These are phyloP conservation scores for Chironomus striatipennis DNA, from an alignment of 1,140 invertebrate species.

Conservation along the genomic window DNA sequence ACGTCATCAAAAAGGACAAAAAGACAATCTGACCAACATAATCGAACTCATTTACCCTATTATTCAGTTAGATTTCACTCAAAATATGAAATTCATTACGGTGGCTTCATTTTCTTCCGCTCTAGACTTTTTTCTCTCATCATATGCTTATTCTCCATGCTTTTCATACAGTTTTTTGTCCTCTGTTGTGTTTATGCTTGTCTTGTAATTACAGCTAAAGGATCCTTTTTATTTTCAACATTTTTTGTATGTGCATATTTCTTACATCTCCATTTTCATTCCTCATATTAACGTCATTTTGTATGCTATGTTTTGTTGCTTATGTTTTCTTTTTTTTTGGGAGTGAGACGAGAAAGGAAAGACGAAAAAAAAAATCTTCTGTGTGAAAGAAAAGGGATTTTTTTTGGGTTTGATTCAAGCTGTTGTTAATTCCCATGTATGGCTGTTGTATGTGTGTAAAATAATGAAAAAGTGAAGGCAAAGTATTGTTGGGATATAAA, in stretches of 20 bases:
- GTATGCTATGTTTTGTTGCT: too few relatives aligned
- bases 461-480: background rate
- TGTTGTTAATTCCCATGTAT: conserved; percentile 9
- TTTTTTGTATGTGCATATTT: background rate
- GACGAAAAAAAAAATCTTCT: too few relatives aligned
- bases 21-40: too few relatives aligned
- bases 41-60: too few relatives aligned
- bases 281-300: background rate
- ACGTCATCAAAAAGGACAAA: too few relatives aligned
- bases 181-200: conserved; percentile 12
- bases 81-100: background rate
- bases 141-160: background rate
- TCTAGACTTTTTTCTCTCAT: background rate
- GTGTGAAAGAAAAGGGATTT: too few relatives aligned
- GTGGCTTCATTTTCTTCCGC: background rate
- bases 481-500: too few relatives aligned
- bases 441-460: background rate
- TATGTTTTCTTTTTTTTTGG: too few relatives aligned
- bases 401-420: background rate
- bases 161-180: background rate
- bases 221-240: background rate
- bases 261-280: background rate
- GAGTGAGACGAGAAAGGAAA: too few relatives aligned
- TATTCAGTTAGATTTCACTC: too few relatives aligned
- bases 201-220: conserved; percentile 2